Percentiles rank a stretch among this genome's conserved stretches.
Conservation (phyloP, 2,113 vertebrate species). For the Pelusios castaneus region DNA sequence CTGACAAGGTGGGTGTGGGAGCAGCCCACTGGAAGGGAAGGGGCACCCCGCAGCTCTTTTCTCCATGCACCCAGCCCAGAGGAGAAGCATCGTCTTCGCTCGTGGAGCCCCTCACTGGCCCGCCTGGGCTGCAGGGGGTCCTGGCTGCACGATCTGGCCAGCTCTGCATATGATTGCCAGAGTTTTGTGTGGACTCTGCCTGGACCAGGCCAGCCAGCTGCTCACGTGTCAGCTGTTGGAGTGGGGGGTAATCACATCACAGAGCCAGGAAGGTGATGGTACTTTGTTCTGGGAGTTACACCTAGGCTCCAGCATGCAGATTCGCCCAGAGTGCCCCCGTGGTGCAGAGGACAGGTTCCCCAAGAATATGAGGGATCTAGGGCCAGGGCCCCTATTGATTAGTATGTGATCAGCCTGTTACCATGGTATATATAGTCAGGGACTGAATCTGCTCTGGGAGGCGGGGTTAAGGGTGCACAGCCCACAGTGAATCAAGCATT, state of each 20-base stretch:
- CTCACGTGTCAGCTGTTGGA: too few relatives aligned
- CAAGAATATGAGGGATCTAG: not conserved
- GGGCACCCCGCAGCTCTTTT: not conserved
- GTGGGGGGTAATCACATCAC: not conserved
- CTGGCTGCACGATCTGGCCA: not conserved
- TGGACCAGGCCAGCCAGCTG: not conserved
- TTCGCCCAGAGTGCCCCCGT: not conserved
- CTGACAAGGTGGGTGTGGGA: conserved; percentile 81
- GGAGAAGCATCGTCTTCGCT: fast-evolving
- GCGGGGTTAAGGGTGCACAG: not conserved
- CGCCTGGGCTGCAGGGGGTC: not conserved
- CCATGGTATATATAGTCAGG: not conserved
- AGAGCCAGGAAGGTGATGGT: not conserved
- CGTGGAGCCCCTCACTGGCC: not conserved
- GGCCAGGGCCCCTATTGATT: not conserved
- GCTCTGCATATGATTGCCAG: not conserved
- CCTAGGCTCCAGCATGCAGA: too few relatives aligned
- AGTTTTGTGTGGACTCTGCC: not conserved
- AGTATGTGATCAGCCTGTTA: not conserved
- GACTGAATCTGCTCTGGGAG: not conserved
- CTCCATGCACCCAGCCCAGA: not conserved
- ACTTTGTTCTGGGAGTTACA: not conserved
- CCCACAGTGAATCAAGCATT: not conserved
- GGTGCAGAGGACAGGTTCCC: not conserved
- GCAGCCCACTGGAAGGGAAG: not conserved